Conservation (phyloP, 2,113 vertebrate genomes). For the Ptyas mucosa region DNA sequence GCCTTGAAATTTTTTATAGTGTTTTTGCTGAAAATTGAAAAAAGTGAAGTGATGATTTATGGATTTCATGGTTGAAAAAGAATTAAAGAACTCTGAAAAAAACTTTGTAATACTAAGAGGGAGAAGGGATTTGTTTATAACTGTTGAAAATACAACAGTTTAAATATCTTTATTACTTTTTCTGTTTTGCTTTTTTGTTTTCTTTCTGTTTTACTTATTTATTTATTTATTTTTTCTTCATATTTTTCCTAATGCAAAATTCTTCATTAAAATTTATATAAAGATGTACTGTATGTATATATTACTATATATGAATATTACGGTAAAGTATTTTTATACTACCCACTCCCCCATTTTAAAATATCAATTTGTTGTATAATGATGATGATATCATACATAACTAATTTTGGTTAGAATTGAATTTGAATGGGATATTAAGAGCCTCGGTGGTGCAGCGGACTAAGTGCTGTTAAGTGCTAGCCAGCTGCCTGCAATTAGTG, state of each 20-base stretch:
- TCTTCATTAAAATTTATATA: not conserved
- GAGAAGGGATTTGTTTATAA: not conserved
- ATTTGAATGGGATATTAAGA: not conserved
- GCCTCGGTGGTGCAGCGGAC: too few species aligned
- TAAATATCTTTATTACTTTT: too few species aligned
- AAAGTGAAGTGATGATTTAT: not conserved
- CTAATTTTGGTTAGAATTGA: not conserved
- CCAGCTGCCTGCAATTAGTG: too few species aligned
- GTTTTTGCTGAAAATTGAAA: not conserved
- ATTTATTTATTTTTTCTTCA: not conserved
- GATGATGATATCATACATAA: not conserved
- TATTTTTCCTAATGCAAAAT: not conserved
- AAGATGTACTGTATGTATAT: not conserved
- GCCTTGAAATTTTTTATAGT: not conserved
- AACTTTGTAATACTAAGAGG: not conserved
- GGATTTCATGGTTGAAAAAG: not conserved
- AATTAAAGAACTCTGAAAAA: not conserved
- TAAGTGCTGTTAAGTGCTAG: too few species aligned
- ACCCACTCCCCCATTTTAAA: not conserved
- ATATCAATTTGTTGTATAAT: not conserved
- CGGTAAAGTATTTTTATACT: not conserved
- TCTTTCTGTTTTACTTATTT: not conserved
- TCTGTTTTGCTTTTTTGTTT: not conserved
- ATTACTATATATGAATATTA: too few species aligned
- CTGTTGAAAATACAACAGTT: not conserved